Evolutionary conservation across 2,113 vertebrate genomes (phyloP).

Genomic region (Peromyscus leucopus): DNA sequence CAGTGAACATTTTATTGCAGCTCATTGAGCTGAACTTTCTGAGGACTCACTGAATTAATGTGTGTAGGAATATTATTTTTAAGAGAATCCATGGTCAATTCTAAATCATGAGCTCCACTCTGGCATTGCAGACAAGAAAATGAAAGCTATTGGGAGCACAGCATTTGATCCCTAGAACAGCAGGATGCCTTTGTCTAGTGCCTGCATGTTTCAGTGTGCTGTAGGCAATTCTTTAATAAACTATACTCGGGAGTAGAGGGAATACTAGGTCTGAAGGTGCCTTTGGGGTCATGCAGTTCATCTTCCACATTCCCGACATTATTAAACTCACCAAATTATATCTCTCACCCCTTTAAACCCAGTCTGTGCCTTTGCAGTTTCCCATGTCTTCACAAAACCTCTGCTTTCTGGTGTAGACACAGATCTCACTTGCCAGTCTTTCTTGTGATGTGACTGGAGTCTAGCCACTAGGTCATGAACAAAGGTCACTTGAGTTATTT

Average conservation of each 20-base stretch:
- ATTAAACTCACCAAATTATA: slow-evolving; percentile 30
- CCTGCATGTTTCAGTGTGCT: neutral
- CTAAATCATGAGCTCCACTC: slow-evolving; percentile 30
- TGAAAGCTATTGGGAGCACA: neutral
- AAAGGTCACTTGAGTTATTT: neutral
- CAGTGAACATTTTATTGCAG: slow-evolving; percentile 66
- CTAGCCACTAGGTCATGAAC: neutral
- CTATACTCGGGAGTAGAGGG: neutral
- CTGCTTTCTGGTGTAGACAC: neutral
- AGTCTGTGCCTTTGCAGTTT: neutral
- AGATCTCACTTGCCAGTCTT: neutral
- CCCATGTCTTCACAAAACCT: neutral
- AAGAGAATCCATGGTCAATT: slow-evolving; percentile 49
- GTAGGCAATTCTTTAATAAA: neutral
- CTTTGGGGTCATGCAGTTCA: neutral
- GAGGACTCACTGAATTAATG: slow-evolving; percentile 56
- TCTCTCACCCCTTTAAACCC: slow-evolving; percentile 18
- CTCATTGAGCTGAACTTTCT: slow-evolving; percentile 62
- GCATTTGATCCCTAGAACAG: slow-evolving; percentile 2
- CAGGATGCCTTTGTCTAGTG: neutral
- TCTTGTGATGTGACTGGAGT: neutral
- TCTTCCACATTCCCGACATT: neutral
- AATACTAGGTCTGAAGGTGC: neutral
- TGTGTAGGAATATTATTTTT: slow-evolving; percentile 56
- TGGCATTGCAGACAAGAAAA: slow-evolving; percentile 24